Evolutionary conservation across 2,113 vertebrate genomes (phyloP), one percentile per base, ranked within the genome.

Genomic region (Mystacornis crossleyi): DNA sequence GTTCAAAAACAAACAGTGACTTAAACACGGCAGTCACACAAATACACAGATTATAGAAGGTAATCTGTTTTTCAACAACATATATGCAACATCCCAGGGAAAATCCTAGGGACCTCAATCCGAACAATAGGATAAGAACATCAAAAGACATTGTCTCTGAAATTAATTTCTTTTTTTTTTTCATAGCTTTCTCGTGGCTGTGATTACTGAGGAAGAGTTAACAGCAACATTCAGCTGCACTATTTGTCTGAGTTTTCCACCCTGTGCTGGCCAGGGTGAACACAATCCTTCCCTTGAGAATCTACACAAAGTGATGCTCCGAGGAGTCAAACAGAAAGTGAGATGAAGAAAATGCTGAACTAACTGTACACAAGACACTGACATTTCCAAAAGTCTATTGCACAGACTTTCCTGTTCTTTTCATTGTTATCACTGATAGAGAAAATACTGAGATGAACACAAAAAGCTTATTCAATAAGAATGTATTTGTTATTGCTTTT

Each of bases 401-500:
- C 17, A 31, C 26, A 80, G 45, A 5, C 8, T 93, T 79, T 64
- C 8, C 14, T 53, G 24, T 15, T 81, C 29, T 64, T 74, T 81
- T 91, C 43, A 43, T 71, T 71, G 54, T 61, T 64, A 47, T 78
- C 23, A 53, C 12, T 19, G 40, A 77, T 13, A 66, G 47, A 53
- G 64, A 95, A 89, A 94, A 92, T 71, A 66, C 54, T 74, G 24
- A 71, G 40, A 58, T 13, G n/a, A 89, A 54, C 58, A 67, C 42
- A 45, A 75, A 43, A 96, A 51, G 15, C 80, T 89, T 78, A 74
- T 95, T 95, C 53, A 73, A 61, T 82, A 73, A 79, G 54, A 84
- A 82, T 86, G 45, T 77, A 10, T 54, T 95, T 92, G 28, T 38
- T 88, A 73, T 36, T 90, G 47, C n/a, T 93, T 95, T 93, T 88